phyloP scores from a whole-genome alignment of 2,888 invertebrate species.

The Tachina fera region DNA sequence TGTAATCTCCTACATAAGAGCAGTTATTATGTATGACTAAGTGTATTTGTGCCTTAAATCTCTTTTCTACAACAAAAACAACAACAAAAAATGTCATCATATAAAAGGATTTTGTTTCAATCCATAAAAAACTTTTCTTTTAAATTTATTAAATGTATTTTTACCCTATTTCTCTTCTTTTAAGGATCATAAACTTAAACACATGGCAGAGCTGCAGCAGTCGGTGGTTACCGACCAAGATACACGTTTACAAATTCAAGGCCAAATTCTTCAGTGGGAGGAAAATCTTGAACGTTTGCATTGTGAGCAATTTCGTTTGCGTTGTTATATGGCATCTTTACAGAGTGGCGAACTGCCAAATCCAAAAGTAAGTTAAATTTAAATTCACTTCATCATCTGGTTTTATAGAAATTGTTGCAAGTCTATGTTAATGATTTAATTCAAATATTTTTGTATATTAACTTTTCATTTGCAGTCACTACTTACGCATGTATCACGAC shows the following conservation, averaged over 20 bases:
- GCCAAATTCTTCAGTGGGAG: conserved; percentile 98
- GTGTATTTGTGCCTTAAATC: conserved; percentile 6
- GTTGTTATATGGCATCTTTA: conserved; percentile 98
- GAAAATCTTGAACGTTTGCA: conserved; percentile 97
- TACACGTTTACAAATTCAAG: conserved; percentile 94
- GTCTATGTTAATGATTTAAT: not conserved
- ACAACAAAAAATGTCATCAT: not conserved
- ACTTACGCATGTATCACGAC: conserved; percentile 96
- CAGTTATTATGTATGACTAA: not conserved
- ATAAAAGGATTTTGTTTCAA: conserved; percentile 14
- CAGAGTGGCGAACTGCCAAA: conserved; percentile 98
- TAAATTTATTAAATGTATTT: conserved; percentile 34
- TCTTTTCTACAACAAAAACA: not conserved
- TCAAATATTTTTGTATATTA: not conserved
- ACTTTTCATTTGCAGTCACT: conserved; percentile 88
- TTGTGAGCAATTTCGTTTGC: conserved; percentile 97
- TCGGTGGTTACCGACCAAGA: conserved; percentile 97
- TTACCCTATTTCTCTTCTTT: not conserved
- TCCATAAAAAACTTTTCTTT: not conserved
- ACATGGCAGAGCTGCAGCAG: conserved; percentile 99
- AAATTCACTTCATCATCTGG: not conserved
- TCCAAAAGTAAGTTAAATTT: conserved; percentile 90
- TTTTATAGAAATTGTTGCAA: not conserved
- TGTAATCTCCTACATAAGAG: conserved; percentile 8
- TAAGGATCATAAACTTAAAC: conserved; percentile 97